Evolutionary conservation across 2,888 invertebrate genomes (phyloP), one percentile per base, ranked within the genome.

Genomic region (Choreutis nemorana): DNA sequence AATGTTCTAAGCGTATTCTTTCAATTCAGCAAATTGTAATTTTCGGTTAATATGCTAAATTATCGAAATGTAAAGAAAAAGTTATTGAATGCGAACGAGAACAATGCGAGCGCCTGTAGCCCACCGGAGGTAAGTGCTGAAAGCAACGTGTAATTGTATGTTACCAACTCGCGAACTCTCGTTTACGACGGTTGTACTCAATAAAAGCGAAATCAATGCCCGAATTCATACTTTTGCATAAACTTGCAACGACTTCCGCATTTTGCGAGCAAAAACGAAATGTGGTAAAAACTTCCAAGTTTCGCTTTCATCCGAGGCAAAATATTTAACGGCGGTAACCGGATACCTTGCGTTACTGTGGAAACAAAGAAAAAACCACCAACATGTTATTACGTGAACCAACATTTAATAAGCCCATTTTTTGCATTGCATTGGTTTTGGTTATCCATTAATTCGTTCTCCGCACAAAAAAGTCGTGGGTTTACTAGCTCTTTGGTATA

Each of bases 271-370:
- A 77, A 78, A 78, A 77, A 77, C 71, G 37, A 64, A 61, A 66
- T 64, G 50, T 61, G 41, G 60, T 58, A 77, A 78, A 78, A 77
- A 75, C 65, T 64, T 57, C 41, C 42, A 58, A 68, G 71, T 77
- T 77, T 78, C 78, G 68, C 78, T 78, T 78, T 78, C 78, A 75
- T 66, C 64, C 41, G 62, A 72, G 61, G 64, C 73, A 70, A 75
- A 77, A 77, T 77, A 77, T 78, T 77, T 66, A 72, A 77, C 73
- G 70, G 70, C 67, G 50, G 78, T 77, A 78, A 78, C 78, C 77
- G 77, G 77, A 78, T 75, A 77, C 66, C 63, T 71, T 48, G 56
- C 52, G 63, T 48, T 55, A 58, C 61, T 63, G 65, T 63, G 75
- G 75, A 78, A 75, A 78, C 78, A 78, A 78, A 64, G 63, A 62